Evolutionary conservation across 2,888 invertebrate species (phyloP).

Genomic region (Melipona beecheii): DNA sequence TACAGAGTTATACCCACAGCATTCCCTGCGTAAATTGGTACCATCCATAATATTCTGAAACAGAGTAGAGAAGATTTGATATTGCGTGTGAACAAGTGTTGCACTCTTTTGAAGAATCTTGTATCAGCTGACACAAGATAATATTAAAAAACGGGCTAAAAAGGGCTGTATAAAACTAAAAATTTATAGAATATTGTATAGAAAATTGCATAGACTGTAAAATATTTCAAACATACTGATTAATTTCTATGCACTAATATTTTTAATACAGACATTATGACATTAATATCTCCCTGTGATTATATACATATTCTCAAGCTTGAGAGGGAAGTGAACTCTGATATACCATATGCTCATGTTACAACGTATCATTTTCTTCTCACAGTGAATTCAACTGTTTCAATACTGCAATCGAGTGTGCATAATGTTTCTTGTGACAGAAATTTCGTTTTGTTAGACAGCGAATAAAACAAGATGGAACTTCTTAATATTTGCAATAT

Average conservation of each 20-base stretch:
- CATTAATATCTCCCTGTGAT: background rate
- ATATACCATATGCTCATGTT: background rate
- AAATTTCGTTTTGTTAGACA: too few relatives aligned
- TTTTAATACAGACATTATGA: background rate
- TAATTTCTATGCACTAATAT: background rate
- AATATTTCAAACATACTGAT: background rate
- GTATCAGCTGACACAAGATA: too few relatives aligned
- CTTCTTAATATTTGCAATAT: background rate
- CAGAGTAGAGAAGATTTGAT: conserved; percentile 43
- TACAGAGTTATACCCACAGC: conserved; percentile 88
- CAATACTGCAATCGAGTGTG: background rate
- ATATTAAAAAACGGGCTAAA: too few relatives aligned
- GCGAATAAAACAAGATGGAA: background rate
- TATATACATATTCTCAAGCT: background rate
- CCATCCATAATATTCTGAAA: conserved; percentile 97
- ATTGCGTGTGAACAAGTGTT: background rate
- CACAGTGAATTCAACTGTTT: background rate
- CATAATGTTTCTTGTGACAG: background rate
- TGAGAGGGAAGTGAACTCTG: conserved; percentile 24
- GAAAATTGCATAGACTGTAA: background rate
- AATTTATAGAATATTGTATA: too few relatives aligned
- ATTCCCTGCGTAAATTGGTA: conserved; percentile 97
- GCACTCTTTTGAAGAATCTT: too few relatives aligned
- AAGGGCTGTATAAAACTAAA: too few relatives aligned
- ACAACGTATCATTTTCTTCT: background rate